Evolutionary conservation across 2,113 vertebrate genomes (phyloP), one percentile per base, ranked within the genome.

Genomic region (Calidris pugnax): DNA sequence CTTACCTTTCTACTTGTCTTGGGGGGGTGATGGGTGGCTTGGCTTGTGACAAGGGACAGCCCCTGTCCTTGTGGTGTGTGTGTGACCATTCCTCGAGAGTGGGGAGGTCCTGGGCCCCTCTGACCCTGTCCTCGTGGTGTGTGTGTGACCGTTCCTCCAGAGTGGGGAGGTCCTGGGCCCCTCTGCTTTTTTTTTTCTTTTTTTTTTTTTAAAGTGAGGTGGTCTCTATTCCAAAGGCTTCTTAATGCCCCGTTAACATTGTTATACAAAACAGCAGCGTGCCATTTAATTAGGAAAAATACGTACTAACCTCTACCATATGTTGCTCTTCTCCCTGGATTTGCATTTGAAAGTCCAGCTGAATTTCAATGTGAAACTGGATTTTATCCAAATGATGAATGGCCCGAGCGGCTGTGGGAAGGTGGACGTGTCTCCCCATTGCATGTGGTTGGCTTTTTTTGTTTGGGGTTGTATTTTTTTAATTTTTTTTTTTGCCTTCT

Each of bases 311-410:
- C 96, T 97, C 97, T 91, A 95, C 97, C 97, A 97, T 98, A 97
- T 97, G 97, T 94, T 98, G 91, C 87, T 95, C 93, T 94, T 96
- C 96, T 97, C 90, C 72, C 89, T 9, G 4, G 69, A 98, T 98
- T 97, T 97, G 97, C 97, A 97, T 97, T 97, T 97, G 97, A 97
- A 98, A 97, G 97, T 97, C 96, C 95, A 88, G 90, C 94, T 96
- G 96, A 95, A 97, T 97, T 97, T 97, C 97, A 97, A 85, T 95
- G 96, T 45, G 85, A 89, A 95, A 88, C 95, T 95, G 97, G 96
- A 97, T 97, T 97, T 97, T 94, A 91, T 92, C 96, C 96, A 95
- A 95, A 91, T 96, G 94, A 95, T 96, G 96, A 97, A 96, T 94
- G 78, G 91, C 87, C 88, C 4, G 2, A 71, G 93, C 89, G 80